Conservation (phyloP, 2,113 vertebrate species). For the Callionymus lyra region DNA sequence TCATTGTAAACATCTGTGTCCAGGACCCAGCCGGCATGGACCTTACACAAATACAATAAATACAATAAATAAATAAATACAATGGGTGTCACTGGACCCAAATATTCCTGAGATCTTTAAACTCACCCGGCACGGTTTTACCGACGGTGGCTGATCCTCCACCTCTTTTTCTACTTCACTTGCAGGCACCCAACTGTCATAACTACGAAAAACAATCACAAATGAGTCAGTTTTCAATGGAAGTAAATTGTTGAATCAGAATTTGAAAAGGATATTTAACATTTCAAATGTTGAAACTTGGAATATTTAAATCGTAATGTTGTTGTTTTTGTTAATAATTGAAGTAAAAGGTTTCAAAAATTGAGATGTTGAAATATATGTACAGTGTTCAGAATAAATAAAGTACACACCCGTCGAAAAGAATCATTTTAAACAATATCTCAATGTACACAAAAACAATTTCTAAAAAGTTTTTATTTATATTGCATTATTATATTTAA, state of each 20-base stretch:
- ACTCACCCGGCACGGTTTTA: conserved; percentile 84
- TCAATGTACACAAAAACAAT: too few species aligned
- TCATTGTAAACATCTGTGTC: conserved; percentile 90
- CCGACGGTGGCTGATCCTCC: conserved; percentile 79
- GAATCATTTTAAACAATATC: too few species aligned
- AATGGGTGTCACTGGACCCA: background rate
- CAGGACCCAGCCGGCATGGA: conserved; percentile 85
- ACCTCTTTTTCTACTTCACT: conserved; percentile 82
- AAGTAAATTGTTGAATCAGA: background rate
- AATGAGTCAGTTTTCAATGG: background rate
- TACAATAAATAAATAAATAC: background rate
- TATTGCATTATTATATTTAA: too few species aligned
- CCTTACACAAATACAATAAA: conserved; percentile 55
- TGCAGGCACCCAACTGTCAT: conserved; percentile 84
- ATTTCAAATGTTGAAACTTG: too few species aligned
- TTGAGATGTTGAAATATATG: too few species aligned
- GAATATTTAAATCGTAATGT: too few species aligned
- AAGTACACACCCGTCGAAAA: too few species aligned
- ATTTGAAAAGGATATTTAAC: too few species aligned
- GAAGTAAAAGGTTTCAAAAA: too few species aligned
- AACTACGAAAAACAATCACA: conserved; percentile 67
- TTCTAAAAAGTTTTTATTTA: too few species aligned
- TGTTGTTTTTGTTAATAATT: too few species aligned
- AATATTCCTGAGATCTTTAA: background rate
- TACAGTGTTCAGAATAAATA: too few species aligned